phyloP scores from a whole-genome alignment of 2,797 vertebrate genomes.

The Typhlichthys eigenmanni region DNA sequence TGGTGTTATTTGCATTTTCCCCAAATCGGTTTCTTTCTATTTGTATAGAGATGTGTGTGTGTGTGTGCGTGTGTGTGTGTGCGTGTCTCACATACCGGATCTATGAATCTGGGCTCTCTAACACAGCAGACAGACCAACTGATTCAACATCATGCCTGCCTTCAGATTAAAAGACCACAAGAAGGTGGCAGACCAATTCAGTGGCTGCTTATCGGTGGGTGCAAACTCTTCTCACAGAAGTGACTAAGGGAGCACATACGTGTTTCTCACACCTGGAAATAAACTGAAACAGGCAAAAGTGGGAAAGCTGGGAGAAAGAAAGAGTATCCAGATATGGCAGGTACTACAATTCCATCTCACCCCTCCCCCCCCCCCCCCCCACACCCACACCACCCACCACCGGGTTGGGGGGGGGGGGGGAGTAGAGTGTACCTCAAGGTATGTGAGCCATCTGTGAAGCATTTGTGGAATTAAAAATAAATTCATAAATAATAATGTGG shows the following conservation, averaged over 20 bases:
- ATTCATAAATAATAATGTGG: conserved; percentile 78
- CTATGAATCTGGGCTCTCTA: not conserved
- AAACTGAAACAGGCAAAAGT: conserved; percentile 65
- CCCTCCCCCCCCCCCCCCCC: conserved; percentile 4
- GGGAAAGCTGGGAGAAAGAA: conserved; percentile 38
- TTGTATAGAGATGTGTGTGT: conserved; percentile 11
- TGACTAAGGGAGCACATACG: conserved; percentile 26
- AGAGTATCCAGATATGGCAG: conserved; percentile 35
- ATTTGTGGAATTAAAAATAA: conserved; percentile 80
- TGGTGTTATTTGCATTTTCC: conserved; percentile 49
- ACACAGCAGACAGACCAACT: not conserved
- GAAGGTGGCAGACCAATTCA: conserved; percentile 29
- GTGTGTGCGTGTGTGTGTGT: conserved; percentile 5
- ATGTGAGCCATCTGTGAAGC: conserved; percentile 78
- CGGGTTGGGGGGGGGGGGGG: too few relatives aligned
- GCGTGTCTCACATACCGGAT: not conserved
- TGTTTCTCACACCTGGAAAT: conserved; percentile 67
- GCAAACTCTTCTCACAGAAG: conserved; percentile 41
- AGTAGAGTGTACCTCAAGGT: conserved; percentile 20
- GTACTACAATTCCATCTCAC: conserved; percentile 48
- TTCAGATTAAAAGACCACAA: not conserved
- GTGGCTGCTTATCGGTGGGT: conserved; percentile 28
- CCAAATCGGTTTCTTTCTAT: conserved; percentile 30
- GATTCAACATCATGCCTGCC: conserved; percentile 3
- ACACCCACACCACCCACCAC: too few relatives aligned